These are phyloP conservation scores for Pongo pygmaeus DNA, from an alignment of 2,113 vertebrate species.

Conservation along the genomic window DNA sequence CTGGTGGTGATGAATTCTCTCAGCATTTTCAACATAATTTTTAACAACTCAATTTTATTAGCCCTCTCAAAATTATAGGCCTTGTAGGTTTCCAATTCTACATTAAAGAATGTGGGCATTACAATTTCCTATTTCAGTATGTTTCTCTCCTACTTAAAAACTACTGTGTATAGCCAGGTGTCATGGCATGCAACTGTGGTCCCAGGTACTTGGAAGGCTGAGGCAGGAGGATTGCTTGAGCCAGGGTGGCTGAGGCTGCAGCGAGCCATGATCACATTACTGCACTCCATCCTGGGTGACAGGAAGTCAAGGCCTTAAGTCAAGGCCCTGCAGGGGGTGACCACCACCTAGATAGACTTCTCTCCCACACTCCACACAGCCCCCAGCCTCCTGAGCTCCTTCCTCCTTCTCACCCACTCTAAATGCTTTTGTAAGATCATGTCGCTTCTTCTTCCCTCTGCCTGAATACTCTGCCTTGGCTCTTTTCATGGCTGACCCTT, in stretches of 20 bases:
- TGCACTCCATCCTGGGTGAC: no score
- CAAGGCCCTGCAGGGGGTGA: background rate
- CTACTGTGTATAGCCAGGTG: background rate
- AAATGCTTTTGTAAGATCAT: background rate
- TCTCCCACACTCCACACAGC: background rate
- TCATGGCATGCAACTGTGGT: background rate
- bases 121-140: background rate
- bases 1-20: no score
- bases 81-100: background rate
- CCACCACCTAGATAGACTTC: accelerated
- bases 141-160: background rate
- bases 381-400: background rate
- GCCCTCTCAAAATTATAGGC: background rate
- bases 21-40: background rate
- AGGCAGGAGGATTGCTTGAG: no score
- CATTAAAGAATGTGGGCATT: background rate
- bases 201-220: no score
- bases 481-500: background rate
- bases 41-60: background rate
- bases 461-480: background rate
- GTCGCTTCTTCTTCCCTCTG: background rate
- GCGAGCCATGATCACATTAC: no score
- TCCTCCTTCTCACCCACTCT: background rate
- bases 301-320: background rate
- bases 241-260: no score